Evolutionary conservation across 2,888 invertebrate species (phyloP).

Genomic region (Amphipoea oculea): DNA sequence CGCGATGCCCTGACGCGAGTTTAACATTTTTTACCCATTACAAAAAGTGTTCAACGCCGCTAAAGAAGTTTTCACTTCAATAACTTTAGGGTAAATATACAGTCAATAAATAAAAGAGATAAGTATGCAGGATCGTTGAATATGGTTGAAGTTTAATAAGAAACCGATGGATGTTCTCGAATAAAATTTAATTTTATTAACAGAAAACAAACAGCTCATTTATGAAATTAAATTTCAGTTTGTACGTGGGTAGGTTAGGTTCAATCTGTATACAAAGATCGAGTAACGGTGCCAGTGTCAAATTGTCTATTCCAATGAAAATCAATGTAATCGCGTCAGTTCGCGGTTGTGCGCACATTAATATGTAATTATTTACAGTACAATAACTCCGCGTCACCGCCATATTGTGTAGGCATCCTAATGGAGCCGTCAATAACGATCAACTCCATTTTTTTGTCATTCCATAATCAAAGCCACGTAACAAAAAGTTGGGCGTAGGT

Average conservation of each 20-base stretch:
- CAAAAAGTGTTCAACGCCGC: too few relatives aligned
- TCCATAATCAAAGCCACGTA: conserved; percentile 49
- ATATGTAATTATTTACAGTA: conserved; percentile 78
- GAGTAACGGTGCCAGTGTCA: conserved; percentile 81
- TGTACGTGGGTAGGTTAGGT: conserved; percentile 23
- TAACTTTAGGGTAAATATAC: too few relatives aligned
- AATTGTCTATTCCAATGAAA: conserved; percentile 79
- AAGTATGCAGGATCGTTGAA: too few relatives aligned
- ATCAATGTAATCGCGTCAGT: conserved; percentile 72
- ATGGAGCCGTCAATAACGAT: conserved; percentile 68
- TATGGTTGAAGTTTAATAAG: too few relatives aligned
- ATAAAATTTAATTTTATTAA: too few relatives aligned
- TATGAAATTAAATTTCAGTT: too few relatives aligned
- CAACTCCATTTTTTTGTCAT: conserved; percentile 63
- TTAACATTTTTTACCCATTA: too few relatives aligned
- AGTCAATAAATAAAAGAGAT: too few relatives aligned
- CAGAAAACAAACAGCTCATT: too few relatives aligned
- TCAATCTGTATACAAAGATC: conserved; percentile 65
- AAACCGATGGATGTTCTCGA: too few relatives aligned
- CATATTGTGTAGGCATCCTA: conserved; percentile 72
- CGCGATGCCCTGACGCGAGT: too few relatives aligned
- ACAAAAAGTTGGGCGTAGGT: conserved; percentile 56
- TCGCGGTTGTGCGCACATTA: conserved; percentile 77
- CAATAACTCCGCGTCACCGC: conserved; percentile 75
- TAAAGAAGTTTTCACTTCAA: too few relatives aligned